Percentiles rank a stretch among this genome's conserved stretches.
Conservation (phyloP, 92 coral and sea anemone genomes). For the Umimayanthus chanpuru region DNA sequence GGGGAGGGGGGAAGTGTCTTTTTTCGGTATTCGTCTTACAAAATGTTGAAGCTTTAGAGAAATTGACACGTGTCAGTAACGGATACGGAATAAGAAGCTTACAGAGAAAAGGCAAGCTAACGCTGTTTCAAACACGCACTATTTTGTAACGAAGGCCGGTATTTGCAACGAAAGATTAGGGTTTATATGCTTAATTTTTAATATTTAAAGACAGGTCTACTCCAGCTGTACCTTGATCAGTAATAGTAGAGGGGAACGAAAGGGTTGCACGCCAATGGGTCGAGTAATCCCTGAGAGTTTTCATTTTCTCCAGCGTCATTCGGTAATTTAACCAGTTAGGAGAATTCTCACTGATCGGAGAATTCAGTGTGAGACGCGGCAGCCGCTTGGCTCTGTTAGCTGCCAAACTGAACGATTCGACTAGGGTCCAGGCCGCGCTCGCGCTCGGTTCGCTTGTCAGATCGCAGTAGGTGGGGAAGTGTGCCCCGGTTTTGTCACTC, state of each 20-base stretch:
- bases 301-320: neutral
- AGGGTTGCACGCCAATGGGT: neutral
- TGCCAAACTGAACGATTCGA: neutral
- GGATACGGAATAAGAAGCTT: too few species aligned
- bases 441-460: constrained; percentile 56
- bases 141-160: too few species aligned
- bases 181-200: too few species aligned
- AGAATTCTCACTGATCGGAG: neutral
- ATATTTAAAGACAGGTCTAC: too few species aligned
- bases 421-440: constrained; percentile 57
- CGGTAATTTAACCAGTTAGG: neutral
- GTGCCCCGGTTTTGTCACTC: constrained; percentile 24
- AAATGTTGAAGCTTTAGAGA: too few species aligned
- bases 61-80: too few species aligned
- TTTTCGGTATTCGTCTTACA: too few species aligned
- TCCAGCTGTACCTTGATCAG: neutral
- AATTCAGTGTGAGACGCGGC: neutral
- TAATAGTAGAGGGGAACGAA: neutral
- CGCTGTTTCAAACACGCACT: too few species aligned
- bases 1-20: too few species aligned
- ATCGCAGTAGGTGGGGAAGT: constrained; percentile 55
- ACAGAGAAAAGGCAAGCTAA: too few species aligned
- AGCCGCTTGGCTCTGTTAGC: neutral
- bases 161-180: too few species aligned
- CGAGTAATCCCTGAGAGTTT: neutral